Conservation (phyloP, 1,140 invertebrate species). For the Drosophila elegans region DNA sequence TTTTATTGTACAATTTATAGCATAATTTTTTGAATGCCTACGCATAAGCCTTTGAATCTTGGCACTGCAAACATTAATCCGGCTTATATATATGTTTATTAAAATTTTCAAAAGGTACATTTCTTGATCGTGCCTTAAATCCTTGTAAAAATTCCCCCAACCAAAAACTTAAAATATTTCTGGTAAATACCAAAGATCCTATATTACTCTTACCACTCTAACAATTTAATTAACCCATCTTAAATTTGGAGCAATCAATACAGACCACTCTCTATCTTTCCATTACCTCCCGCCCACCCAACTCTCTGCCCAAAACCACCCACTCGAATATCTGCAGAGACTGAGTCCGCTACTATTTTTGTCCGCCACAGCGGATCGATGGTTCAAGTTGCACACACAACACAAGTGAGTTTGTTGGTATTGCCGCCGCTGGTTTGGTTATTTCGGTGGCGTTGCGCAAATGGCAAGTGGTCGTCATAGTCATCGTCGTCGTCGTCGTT, state of each 20-base stretch:
- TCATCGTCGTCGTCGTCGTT: constrained; percentile 21
- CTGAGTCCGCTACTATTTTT: constrained; percentile 52
- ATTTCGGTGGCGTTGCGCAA: constrained; percentile 70
- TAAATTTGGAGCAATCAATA: constrained; percentile 27
- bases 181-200: background rate
- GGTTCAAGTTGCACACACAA: constrained; percentile 18
- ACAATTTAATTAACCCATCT: constrained; percentile 31
- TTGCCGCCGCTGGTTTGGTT: constrained; percentile 31
- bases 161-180: background rate
- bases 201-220: background rate
- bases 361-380: constrained; percentile 53
- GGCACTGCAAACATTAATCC: too few species aligned
- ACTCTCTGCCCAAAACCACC: constrained; percentile 19
- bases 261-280: constrained; percentile 9
- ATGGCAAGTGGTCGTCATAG: constrained; percentile 67
- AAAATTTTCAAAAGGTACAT: background rate
- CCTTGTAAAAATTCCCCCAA: background rate
- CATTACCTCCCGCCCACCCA: background rate
- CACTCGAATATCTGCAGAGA: constrained; percentile 36
- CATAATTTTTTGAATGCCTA: too few species aligned
- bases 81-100: too few species aligned
- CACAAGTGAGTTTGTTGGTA: constrained; percentile 41
- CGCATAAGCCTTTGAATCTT: too few species aligned
- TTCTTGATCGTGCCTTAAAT: background rate
- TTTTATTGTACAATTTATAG: background rate